Evolutionary conservation across 2,888 invertebrate species (phyloP).

Genomic region (Tupiocoris notatus): DNA sequence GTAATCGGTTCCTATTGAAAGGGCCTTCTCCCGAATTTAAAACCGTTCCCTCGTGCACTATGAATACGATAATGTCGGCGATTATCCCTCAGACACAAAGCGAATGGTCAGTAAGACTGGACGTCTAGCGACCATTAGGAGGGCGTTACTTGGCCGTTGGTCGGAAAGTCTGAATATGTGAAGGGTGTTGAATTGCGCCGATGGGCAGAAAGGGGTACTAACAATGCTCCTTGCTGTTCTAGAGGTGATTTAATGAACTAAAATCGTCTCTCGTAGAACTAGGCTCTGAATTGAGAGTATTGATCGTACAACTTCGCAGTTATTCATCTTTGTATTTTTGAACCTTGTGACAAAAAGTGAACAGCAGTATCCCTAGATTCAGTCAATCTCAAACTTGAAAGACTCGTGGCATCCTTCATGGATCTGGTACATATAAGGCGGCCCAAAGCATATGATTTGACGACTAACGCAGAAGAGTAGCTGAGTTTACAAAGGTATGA

Average conservation of each 20-base stretch:
- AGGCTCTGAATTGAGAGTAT: neutral
- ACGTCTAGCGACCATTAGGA: neutral
- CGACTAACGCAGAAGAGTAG: too few relatives aligned
- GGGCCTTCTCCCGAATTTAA: neutral
- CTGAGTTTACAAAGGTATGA: too few relatives aligned
- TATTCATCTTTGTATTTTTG: too few relatives aligned
- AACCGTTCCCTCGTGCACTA: neutral
- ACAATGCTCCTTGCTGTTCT: neutral
- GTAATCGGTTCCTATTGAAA: neutral
- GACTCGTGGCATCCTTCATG: too few relatives aligned
- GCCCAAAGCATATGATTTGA: too few relatives aligned
- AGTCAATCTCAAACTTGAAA: too few relatives aligned
- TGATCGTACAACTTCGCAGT: neutral
- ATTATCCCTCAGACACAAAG: neutral
- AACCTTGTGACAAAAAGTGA: too few relatives aligned
- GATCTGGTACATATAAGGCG: too few relatives aligned
- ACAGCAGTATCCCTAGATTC: too few relatives aligned
- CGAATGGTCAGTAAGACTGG: neutral
- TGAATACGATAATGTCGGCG: neutral
- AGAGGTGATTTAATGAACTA: constrained; percentile 31
- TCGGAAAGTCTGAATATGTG: neutral
- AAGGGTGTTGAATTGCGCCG: neutral
- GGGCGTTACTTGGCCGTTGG: neutral
- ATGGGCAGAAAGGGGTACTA: neutral
- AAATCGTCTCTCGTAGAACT: neutral